These are phyloP conservation scores for Acronicta aceris DNA, from an alignment of 2,888 invertebrate genomes.

Conservation along the genomic window DNA sequence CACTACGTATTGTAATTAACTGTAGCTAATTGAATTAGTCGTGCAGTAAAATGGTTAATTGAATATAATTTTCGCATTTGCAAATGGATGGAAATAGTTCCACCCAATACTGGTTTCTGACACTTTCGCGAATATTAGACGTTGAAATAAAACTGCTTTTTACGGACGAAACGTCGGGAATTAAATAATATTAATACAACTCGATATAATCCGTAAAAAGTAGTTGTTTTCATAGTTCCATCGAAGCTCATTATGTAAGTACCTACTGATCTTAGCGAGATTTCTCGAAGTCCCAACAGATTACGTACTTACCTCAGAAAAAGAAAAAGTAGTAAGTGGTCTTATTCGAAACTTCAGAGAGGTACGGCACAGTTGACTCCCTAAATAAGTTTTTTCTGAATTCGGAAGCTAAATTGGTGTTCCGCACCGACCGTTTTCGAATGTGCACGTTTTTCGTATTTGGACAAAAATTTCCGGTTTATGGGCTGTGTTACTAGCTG, in stretches of 20 bases:
- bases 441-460: conserved; percentile 42
- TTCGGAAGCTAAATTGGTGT: conserved; percentile 40
- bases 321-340: conserved; percentile 39
- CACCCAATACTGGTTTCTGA: too few relatives aligned
- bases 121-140: too few relatives aligned
- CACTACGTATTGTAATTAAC: conserved; percentile 29
- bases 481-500: conserved; percentile 36
- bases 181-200: too few relatives aligned
- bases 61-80: conserved; percentile 10
- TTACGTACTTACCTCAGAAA: conserved; percentile 45
- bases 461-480: conserved; percentile 50
- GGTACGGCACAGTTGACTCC: conserved; percentile 15
- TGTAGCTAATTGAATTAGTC: conserved; percentile 14
- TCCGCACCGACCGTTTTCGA: conserved; percentile 21
- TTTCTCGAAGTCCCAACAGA: conserved; percentile 33
- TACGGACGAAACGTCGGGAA: too few relatives aligned
- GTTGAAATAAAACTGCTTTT: too few relatives aligned
- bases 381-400: conserved; percentile 39
- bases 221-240: background rate
- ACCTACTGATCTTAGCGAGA: conserved; percentile 10
- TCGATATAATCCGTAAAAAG: too few relatives aligned
- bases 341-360: conserved; percentile 31
- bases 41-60: conserved; percentile 5
- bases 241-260: background rate
- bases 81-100: too few relatives aligned